These are phyloP conservation scores for Rhagium mordax DNA, from an alignment of 2,888 invertebrate species.

Conservation along the genomic window DNA sequence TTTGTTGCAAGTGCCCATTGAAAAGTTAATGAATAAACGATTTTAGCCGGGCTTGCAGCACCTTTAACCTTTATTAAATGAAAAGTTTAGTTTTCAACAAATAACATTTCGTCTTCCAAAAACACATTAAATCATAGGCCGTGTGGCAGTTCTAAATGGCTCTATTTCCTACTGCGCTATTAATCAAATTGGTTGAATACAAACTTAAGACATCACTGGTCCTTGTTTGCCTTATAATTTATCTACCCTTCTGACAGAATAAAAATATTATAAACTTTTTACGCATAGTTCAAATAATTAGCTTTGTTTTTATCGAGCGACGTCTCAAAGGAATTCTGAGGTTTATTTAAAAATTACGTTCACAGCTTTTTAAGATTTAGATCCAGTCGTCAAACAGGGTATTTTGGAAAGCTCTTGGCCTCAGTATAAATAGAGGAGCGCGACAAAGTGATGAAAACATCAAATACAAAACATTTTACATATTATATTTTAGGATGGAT, in stretches of 20 bases:
- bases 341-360: no score
- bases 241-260: constrained; percentile 2
- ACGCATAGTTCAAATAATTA: constrained; percentile 8
- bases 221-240: constrained; percentile 16
- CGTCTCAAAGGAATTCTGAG: not conserved
- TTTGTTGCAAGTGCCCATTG: not conserved
- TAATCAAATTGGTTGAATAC: constrained; percentile 17
- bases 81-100: not conserved
- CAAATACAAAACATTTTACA: no score
- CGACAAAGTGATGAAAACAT: no score
- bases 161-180: constrained; percentile 20
- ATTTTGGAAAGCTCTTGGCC: no score
- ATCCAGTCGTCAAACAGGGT: no score
- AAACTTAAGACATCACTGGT: constrained; percentile 11
- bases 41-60: not conserved
- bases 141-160: constrained; percentile 14
- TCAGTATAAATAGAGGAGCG: no score
- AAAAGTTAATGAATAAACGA: not conserved
- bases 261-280: constrained; percentile 20
- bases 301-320: constrained; percentile 15
- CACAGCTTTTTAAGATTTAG: no score
- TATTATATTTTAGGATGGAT: no score
- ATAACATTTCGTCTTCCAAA: not conserved
- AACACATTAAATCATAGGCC: constrained; percentile 7
- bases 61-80: not conserved